phyloP scores from a whole-genome alignment of 2,888 invertebrate genomes.

The Cheilosia urbana region DNA sequence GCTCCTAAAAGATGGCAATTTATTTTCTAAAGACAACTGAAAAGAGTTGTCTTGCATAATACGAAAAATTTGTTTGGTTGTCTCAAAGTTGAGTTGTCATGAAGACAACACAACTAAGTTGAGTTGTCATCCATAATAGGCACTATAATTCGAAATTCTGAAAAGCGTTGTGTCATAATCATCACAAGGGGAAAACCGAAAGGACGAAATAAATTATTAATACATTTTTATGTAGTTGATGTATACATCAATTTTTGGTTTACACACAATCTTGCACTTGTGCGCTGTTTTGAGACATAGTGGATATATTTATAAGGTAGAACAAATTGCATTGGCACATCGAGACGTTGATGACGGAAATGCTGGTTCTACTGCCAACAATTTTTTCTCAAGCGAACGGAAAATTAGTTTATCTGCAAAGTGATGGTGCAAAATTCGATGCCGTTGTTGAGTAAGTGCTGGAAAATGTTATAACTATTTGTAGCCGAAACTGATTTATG shows the following conservation, averaged over 20 bases:
- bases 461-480: too few relatives aligned
- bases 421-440: too few relatives aligned
- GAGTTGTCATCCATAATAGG: too few relatives aligned
- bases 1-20: too few relatives aligned
- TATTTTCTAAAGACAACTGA: too few relatives aligned
- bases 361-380: slow-evolving; percentile 2
- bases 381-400: neutral
- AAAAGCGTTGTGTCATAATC: neutral
- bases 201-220: slow-evolving; percentile 9
- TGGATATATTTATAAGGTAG: neutral
- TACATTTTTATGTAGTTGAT: neutral
- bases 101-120: too few relatives aligned
- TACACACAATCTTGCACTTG: neutral
- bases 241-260: neutral
- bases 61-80: too few relatives aligned
- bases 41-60: too few relatives aligned
- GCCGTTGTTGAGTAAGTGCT: neutral
- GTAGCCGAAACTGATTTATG: too few relatives aligned
- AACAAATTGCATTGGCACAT: slow-evolving; percentile 6
- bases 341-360: slow-evolving; percentile 5
- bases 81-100: too few relatives aligned
- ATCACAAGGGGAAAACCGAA: neutral
- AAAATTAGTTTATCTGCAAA: neutral
- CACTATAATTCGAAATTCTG: neutral
- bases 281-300: neutral